Base-by-base conservation (phyloP, 2,113 vertebrate species). In the Elgaria multicarinata region DNA sequence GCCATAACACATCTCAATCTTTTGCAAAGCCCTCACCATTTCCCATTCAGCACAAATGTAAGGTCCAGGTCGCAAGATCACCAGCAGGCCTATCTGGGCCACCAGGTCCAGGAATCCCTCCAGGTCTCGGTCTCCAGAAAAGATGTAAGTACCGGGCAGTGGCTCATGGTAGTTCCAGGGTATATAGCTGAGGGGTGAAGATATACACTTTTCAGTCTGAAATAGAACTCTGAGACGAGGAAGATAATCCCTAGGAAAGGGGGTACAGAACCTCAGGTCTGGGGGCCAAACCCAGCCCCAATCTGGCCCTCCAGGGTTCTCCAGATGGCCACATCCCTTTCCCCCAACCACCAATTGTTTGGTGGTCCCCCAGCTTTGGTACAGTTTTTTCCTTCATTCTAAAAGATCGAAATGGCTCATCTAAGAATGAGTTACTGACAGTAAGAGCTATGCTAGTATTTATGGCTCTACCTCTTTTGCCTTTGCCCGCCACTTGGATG, bases 31-130 rank as follows among this genome's bases (percentile, higher is more conserved):
- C n/a, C 96, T 98, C 92, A 99, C 99, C 99, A 99, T 99, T 89
- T 99, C 99, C 99, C 99, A 99, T 92, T 99, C 99, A 0, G 99
- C 98, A 95, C 99, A 99, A 97, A 99, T 99, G 95, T 99, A 99
- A 8, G 99, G 99, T 81, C 99, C 99, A 0, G 99, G 99, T 6
- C 99, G 98, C 93, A 99, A 96, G 91, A 99, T 99, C 90, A 99
- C 99, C 92, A 99, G 96, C 20, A 99, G 97, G 28, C 98, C 98
- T 0, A 98, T 98, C 93, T 98, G 94, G 58, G 98, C 97, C 74
- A 98, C 98, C 92, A 99, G 94, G 89, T 97, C 96, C 95, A 99
- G 96, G 94, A 99, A 99, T 85, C 97, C 96, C 94, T 98, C 97
- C 89, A 99, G 89, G 87, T 99, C 98, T 86, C 97, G 92, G 87